A percentile compares a stretch with the other conserved stretches of the same genome.
These are phyloP conservation scores for Agapetus fuscipes DNA, from an alignment of 2,888 invertebrate species.

Conservation along the genomic window DNA sequence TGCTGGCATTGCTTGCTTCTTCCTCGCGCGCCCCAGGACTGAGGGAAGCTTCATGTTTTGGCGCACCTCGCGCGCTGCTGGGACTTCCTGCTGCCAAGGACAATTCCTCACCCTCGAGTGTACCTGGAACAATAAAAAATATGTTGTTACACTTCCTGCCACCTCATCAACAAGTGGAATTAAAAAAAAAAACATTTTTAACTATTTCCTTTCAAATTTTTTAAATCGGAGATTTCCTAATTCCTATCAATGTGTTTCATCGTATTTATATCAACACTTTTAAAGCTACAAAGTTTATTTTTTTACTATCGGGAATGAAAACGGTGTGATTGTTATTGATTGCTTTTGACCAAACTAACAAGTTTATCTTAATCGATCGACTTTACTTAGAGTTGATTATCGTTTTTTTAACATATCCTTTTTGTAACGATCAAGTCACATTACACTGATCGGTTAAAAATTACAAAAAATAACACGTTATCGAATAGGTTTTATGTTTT, in stretches of 20 bases:
- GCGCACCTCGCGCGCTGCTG: conserved; percentile 42
- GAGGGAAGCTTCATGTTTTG: conserved; percentile 54
- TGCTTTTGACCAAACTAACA: too few species aligned
- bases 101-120: conserved; percentile 69
- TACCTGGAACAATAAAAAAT: conserved; percentile 51
- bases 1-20: conserved; percentile 62
- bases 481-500: not conserved
- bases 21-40: conserved; percentile 64
- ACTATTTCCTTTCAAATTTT: not conserved
- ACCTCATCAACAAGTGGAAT: not conserved
- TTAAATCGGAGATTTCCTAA: too few species aligned
- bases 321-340: too few species aligned
- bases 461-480: not conserved
- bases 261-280: too few species aligned
- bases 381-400: too few species aligned
- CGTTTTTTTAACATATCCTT: too few species aligned
- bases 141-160: not conserved
- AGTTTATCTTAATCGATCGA: too few species aligned
- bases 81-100: conserved; percentile 48
- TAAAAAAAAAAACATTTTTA: not conserved
- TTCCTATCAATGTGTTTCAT: too few species aligned
- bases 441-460: too few species aligned
- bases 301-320: too few species aligned
- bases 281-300: too few species aligned
- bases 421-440: too few species aligned